Conservation (phyloP, 1,140 invertebrate species). For the Drosophila fuyamai region DNA sequence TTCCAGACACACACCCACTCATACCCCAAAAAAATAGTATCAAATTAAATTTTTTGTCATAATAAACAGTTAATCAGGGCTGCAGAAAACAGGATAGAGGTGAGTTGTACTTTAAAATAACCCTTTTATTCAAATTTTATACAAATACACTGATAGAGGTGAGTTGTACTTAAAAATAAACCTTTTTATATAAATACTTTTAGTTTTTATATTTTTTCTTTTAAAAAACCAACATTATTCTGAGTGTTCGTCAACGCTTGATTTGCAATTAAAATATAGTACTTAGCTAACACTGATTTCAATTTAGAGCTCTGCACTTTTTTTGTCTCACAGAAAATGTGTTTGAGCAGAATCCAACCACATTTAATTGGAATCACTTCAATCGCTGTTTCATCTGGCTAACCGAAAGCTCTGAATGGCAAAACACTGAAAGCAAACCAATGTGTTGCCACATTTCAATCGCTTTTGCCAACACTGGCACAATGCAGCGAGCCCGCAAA, state of each 20-base stretch:
- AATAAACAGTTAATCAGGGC: slow-evolving; percentile 71
- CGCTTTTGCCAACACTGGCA: slow-evolving; percentile 35
- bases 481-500: slow-evolving; percentile 46
- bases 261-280: neutral
- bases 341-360: slow-evolving; percentile 18
- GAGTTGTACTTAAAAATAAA: too few species aligned
- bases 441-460: slow-evolving; percentile 49
- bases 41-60: slow-evolving; percentile 61
- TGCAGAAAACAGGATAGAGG: slow-evolving; percentile 14
- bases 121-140: neutral
- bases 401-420: slow-evolving; percentile 36
- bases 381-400: slow-evolving; percentile 25
- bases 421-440: slow-evolving; percentile 26
- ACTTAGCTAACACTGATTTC: slow-evolving; percentile 1
- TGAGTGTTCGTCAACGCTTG: neutral
- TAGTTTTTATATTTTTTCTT: too few species aligned
- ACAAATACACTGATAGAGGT: too few species aligned
- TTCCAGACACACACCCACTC: slow-evolving; percentile 19
- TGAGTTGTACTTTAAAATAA: neutral
- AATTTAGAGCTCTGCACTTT: neutral
- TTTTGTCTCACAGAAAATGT: neutral
- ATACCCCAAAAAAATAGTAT: slow-evolving; percentile 29
- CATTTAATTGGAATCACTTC: slow-evolving; percentile 22
- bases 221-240: neutral
- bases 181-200: too few species aligned